Conservation (phyloP, 2,888 invertebrate genomes). For the Meteorus cinctellus region DNA sequence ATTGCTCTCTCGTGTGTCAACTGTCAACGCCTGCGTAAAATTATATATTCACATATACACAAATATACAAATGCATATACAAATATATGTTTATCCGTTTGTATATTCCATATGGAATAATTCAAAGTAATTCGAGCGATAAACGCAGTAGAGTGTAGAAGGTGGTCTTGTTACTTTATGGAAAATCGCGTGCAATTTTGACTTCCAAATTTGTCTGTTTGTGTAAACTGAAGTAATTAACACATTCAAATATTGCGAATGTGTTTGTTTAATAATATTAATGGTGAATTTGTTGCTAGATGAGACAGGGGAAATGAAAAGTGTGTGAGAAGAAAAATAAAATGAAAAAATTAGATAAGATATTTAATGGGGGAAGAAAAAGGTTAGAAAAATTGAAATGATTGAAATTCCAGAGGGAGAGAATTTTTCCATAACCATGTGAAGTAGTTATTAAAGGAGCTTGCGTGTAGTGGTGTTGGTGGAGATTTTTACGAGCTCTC, state of each 20-base stretch:
- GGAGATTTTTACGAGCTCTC: slow-evolving; percentile 20
- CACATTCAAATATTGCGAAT: not conserved
- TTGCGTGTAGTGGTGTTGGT: not conserved
- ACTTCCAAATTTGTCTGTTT: slow-evolving; percentile 1
- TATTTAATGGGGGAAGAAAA: not conserved
- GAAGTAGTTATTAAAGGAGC: slow-evolving; percentile 8
- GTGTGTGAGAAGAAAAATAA: not conserved
- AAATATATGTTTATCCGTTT: not conserved
- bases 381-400: not conserved
- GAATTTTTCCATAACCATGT: slow-evolving; percentile 6
- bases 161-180: slow-evolving; percentile 15
- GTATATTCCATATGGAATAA: slow-evolving; percentile 32
- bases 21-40: slow-evolving; percentile 12
- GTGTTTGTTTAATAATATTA: not conserved
- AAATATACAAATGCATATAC: not conserved
- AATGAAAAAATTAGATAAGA: not conserved
- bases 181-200: slow-evolving; percentile 31
- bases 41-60: slow-evolving; percentile 36
- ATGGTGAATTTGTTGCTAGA: not conserved
- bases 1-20: slow-evolving; percentile 25
- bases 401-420: not conserved
- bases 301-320: not conserved
- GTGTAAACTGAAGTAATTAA: not conserved
- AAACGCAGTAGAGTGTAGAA: not conserved
- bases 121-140: slow-evolving; percentile 42